Percentiles rank a stretch among this genome's conserved stretches.
Evolutionary conservation across 2,888 invertebrate genomes (phyloP).

Genomic region (Thymelicus sylvestris): DNA sequence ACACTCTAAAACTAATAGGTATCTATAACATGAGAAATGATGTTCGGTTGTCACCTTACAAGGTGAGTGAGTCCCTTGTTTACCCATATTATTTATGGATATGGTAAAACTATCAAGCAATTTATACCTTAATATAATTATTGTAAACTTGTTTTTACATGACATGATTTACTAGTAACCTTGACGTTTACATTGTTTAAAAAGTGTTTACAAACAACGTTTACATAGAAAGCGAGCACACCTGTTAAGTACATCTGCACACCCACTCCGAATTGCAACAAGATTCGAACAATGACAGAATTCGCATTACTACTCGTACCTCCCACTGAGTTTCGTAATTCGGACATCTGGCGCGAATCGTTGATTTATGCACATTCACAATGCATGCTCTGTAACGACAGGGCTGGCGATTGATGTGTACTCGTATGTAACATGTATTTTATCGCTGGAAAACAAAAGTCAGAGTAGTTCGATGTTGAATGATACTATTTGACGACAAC

Average conservation of each 20-base stretch:
- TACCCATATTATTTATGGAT: too few relatives aligned
- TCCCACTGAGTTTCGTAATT: conserved; percentile 58
- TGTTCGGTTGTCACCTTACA: too few relatives aligned
- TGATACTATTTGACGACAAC: neutral
- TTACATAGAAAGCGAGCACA: conserved; percentile 54
- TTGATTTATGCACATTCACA: conserved; percentile 62
- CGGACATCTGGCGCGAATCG: conserved; percentile 68
- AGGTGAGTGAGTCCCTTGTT: too few relatives aligned
- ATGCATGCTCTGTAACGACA: conserved; percentile 43
- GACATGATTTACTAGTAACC: neutral
- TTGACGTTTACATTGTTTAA: neutral
- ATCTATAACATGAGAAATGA: too few relatives aligned
- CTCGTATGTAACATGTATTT: neutral
- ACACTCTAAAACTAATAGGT: too few relatives aligned
- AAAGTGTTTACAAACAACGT: neutral
- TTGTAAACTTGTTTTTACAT: too few relatives aligned
- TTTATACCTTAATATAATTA: too few relatives aligned
- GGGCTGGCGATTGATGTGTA: conserved; percentile 12
- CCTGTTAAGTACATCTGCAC: conserved; percentile 53
- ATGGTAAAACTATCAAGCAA: too few relatives aligned
- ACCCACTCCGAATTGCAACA: conserved; percentile 41
- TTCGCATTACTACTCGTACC: conserved; percentile 48
- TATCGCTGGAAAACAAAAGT: too few relatives aligned
- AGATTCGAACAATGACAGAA: conserved; percentile 41
- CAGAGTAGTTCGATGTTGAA: too few relatives aligned